Evolutionary conservation across 2,797 vertebrate species (phyloP).

Genomic region (Trematomus bernacchii): DNA sequence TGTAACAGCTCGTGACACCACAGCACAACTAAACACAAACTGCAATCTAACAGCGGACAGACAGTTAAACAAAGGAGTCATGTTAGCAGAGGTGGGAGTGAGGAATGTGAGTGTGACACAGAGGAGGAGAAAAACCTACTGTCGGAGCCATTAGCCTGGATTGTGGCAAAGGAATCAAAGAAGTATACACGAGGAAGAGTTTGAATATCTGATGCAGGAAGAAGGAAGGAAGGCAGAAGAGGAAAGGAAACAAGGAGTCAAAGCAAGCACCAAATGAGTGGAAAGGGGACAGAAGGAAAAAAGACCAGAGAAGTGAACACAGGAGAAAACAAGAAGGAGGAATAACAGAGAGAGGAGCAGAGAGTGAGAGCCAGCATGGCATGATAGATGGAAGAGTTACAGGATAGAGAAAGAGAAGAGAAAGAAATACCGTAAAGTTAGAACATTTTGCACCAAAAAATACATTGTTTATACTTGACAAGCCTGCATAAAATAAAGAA

Average conservation of each 20-base stretch:
- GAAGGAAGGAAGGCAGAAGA: constrained; percentile 37
- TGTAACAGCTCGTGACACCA: constrained; percentile 15
- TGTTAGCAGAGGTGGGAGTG: constrained; percentile 34
- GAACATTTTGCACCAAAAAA: constrained; percentile 23
- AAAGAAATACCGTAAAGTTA: constrained; percentile 61
- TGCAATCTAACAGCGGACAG: constrained; percentile 33
- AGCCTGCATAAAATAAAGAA: constrained; percentile 2
- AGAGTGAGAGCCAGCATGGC: constrained; percentile 27
- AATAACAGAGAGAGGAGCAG: constrained; percentile 35
- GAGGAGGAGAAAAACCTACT: constrained; percentile 84
- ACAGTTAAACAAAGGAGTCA: constrained; percentile 36
- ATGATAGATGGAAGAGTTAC: constrained; percentile 17
- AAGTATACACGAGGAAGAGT: constrained; percentile 92
- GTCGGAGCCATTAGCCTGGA: constrained; percentile 90
- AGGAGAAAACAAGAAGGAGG: constrained; percentile 56
- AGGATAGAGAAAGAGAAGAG: constrained; percentile 43
- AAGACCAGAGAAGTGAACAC: constrained; percentile 29
- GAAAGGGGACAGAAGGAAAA: constrained; percentile 42
- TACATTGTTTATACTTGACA: constrained; percentile 10
- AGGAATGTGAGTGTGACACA: constrained; percentile 45
- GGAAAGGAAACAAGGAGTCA: constrained; percentile 31
- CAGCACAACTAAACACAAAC: constrained; percentile 39
- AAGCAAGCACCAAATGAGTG: constrained; percentile 27
- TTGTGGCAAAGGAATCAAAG: constrained; percentile 91
- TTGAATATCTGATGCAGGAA: constrained; percentile 88